Percentiles rank a stretch among this genome's conserved stretches.
These are phyloP conservation scores for Philhelius pedissequus DNA, from an alignment of 2,888 invertebrate genomes.

Conservation along the genomic window DNA sequence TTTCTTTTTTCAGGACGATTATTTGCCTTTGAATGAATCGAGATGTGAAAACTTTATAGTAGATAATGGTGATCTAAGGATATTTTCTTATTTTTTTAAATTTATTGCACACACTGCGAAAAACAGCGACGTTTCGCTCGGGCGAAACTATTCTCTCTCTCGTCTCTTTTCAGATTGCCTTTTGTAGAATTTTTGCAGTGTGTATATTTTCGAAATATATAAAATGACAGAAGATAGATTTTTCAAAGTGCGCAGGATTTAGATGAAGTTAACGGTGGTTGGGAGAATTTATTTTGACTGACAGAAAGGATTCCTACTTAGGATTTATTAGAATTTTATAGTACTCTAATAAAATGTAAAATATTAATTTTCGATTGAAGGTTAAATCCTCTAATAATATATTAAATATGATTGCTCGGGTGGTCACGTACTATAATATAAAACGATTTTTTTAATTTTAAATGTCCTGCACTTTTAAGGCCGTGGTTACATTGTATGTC, in stretches of 20 bases:
- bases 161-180: conserved; percentile 57
- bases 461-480: too few relatives aligned
- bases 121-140: conserved; percentile 69
- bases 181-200: conserved; percentile 57
- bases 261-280: conserved; percentile 48
- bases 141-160: conserved; percentile 68
- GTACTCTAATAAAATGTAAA: too few relatives aligned
- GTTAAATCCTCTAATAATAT: too few relatives aligned
- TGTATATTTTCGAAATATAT: conserved; percentile 65
- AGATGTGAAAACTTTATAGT: conserved; percentile 21
- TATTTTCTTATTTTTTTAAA: conserved; percentile 23
- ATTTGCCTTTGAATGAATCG: background rate
- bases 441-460: too few relatives aligned
- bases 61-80: conserved; percentile 16
- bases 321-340: background rate
- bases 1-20: background rate
- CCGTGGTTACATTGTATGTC: too few relatives aligned
- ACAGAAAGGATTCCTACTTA: conserved; percentile 38
- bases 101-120: conserved; percentile 64
- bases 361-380: background rate
- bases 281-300: background rate
- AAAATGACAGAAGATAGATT: conserved; percentile 48
- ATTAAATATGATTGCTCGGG: too few relatives aligned
- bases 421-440: too few relatives aligned
- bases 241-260: conserved; percentile 53